These are phyloP conservation scores for Sebastes nivosus DNA, from an alignment of 2,797 vertebrate genomes.

Conservation along the genomic window DNA sequence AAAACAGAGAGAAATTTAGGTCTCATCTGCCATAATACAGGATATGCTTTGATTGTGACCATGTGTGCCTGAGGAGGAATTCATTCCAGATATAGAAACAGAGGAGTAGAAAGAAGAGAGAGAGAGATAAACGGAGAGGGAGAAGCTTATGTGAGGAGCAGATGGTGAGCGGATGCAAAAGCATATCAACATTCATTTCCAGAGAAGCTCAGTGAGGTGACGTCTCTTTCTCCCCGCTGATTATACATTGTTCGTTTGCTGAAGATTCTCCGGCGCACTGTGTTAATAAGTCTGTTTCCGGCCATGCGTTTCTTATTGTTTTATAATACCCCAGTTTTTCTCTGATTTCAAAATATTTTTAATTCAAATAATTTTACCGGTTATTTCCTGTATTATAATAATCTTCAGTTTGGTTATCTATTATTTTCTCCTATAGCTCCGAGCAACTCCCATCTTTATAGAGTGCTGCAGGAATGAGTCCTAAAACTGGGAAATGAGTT, in stretches of 20 bases:
- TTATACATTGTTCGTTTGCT: slow-evolving; percentile 1
- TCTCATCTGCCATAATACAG: slow-evolving; percentile 33
- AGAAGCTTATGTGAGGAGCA: slow-evolving; percentile 56
- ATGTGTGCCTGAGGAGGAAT: slow-evolving; percentile 37
- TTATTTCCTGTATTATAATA: background rate
- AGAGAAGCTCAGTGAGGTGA: slow-evolving; percentile 28
- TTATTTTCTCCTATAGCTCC: background rate
- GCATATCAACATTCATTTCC: slow-evolving; percentile 44
- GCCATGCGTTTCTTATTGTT: background rate
- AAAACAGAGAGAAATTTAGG: slow-evolving; percentile 10
- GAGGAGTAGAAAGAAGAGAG: background rate
- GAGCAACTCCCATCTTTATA: background rate
- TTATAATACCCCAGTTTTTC: background rate
- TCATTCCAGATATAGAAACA: slow-evolving; percentile 40
- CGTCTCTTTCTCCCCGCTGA: slow-evolving; percentile 22
- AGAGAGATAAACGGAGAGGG: slow-evolving; percentile 16
- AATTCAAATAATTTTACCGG: background rate
- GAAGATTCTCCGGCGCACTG: background rate
- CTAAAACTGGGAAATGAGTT: no score
- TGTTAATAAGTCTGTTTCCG: background rate
- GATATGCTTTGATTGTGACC: slow-evolving; percentile 40
- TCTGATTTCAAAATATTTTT: background rate
- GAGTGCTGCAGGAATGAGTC: no score
- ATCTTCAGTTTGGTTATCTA: background rate
- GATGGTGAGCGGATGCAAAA: slow-evolving; percentile 57